A percentile compares a stretch with the other conserved stretches of the same genome.
These are phyloP conservation scores for Argyresthia albistria DNA, from an alignment of 2,888 invertebrate species.

Conservation along the genomic window DNA sequence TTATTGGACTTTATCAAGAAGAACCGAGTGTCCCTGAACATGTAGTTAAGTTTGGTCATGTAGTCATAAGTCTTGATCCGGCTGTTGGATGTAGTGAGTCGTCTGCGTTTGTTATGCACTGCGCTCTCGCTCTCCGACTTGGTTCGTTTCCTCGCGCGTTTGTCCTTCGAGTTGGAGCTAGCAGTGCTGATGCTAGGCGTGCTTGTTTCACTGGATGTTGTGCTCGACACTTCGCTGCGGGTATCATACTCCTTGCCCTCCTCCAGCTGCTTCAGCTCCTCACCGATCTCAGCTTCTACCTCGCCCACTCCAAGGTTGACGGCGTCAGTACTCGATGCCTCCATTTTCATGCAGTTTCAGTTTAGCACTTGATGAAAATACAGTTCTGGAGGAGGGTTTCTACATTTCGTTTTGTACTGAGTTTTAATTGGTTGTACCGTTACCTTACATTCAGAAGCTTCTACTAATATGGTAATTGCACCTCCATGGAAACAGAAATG, in stretches of 20 bases:
- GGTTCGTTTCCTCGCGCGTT: conserved; percentile 70
- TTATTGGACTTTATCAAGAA: conserved; percentile 99
- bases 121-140: conserved; percentile 50
- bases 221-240: conserved; percentile 90
- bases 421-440: too few species aligned
- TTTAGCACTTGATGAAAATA: too few species aligned
- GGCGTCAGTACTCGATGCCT: conserved; percentile 70
- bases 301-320: conserved; percentile 77
- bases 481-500: background rate
- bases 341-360: conserved; percentile 37
- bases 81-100: conserved; percentile 34
- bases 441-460: too few species aligned
- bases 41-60: conserved; percentile 90
- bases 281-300: conserved; percentile 82
- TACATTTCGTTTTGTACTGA: too few species aligned
- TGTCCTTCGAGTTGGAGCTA: conserved; percentile 77
- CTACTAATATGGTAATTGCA: too few species aligned
- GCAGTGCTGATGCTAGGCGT: conserved; percentile 85
- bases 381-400: too few species aligned
- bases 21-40: conserved; percentile 94
- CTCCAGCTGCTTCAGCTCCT: conserved; percentile 83
- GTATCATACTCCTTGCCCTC: conserved; percentile 86
- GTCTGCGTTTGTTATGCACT: conserved; percentile 45
- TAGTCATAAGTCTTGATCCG: conserved; percentile 85
- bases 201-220: conserved; percentile 79